phyloP scores from a whole-genome alignment of 2,113 vertebrate genomes.

The Eretmochelys imbricata region DNA sequence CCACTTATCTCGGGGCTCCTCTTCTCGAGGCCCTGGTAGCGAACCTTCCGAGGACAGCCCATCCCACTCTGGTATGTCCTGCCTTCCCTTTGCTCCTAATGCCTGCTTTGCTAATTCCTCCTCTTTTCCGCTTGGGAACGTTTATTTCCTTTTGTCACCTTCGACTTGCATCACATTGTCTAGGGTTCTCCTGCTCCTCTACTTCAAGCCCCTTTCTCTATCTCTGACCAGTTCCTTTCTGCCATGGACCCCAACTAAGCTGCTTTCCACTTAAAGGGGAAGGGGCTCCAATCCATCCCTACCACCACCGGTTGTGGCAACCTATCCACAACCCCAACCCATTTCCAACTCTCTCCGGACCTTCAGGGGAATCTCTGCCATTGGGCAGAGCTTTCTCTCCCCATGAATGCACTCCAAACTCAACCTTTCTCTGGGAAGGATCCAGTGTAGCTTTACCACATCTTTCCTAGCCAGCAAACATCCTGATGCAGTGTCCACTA shows the following conservation, averaged over 20 bases:
- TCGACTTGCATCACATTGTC: background rate
- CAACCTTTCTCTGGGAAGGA: background rate
- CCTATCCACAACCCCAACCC: background rate
- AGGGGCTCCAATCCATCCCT: background rate
- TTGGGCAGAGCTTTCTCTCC: background rate
- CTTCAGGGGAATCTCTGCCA: background rate
- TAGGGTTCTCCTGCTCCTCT: background rate
- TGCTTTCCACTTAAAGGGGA: background rate
- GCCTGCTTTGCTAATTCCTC: background rate
- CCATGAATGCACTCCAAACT: background rate
- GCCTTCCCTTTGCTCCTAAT: background rate
- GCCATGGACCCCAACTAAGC: background rate
- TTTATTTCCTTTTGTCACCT: background rate
- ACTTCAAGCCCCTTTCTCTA: background rate
- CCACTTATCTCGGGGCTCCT: too few relatives aligned
- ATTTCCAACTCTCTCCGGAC: background rate
- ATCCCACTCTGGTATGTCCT: too few relatives aligned
- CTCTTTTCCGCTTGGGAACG: background rate
- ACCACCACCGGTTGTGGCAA: background rate
- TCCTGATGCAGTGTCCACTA: background rate
- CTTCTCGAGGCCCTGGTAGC: too few relatives aligned
- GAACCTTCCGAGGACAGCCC: too few relatives aligned
- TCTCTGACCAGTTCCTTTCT: background rate
- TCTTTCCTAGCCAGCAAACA: background rate
- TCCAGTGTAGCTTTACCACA: background rate